Base-by-base conservation (phyloP, 2,888 invertebrate genomes). In the Epinotia demarniana region DNA sequence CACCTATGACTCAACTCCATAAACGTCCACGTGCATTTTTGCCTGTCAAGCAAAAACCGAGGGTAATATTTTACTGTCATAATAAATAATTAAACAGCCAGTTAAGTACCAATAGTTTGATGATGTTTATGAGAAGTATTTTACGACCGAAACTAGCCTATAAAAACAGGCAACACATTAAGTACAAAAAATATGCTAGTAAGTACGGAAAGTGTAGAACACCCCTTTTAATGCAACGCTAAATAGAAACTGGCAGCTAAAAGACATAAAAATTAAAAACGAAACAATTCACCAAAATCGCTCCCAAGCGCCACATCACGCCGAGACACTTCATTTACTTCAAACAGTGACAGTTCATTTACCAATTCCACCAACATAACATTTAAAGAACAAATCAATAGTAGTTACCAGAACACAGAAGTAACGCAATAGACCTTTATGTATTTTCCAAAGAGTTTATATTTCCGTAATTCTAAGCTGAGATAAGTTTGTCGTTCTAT, bases 361-460 rank as follows among this genome's bases (percentile, higher is more conserved):
- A 86, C 84, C 77, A 84, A 82, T 84, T 83, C 82, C 83, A 84
- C 83, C 81, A 84, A 81, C 83, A 85, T 80, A 85, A 89, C 87
- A 89, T 90, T 89, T 87, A 90, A 87, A 86, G 86, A 87, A 92
- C 92, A 92, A 93, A 93, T 93, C 92, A 92, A 89, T 86, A 87
- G 83, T 85, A 27, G 23, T 2, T 27, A 89, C 57, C 43, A 68
- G 58, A 23, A 11, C 23, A 11, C 19, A 46, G n/a, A 1, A 43
- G 8, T 46, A 16, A 46, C 60, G 12, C 23, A 43, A 11, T 12
- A 68, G 6, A n/a, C n/a, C 46, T n/a, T 49, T 69, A 69, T n/a
- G 3, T 46, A n/a, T 5, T 39, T 12, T 12, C 19, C n/a, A 49
- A 9, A 46, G 23, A 23, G 60, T 43, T n/a, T 16, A 69, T 16